Base-by-base conservation (phyloP, 2,113 vertebrate species). In the Copsychus sechellarum region DNA sequence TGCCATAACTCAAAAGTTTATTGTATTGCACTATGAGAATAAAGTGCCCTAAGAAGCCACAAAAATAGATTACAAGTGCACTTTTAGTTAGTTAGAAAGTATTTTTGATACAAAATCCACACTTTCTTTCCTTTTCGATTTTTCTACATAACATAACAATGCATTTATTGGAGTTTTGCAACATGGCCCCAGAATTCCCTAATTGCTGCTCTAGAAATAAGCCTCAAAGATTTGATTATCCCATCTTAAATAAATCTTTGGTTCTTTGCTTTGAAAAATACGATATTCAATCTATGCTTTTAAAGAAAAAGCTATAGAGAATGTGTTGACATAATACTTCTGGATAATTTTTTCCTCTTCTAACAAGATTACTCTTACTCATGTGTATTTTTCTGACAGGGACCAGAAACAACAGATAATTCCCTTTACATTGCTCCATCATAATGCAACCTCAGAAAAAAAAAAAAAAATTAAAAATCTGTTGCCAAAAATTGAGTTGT, bases 401-500 rank as follows among this genome's bases (percentile, higher is more conserved):
- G 83, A 88, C 38, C 77, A 96, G 48, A 96, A 90, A 88, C 24
- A 96, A 47, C 5, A 51, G 93, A 65, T 20, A 71, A 56, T 29
- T 74, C 48, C 50, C 42, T 81, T 86, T 65, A 61, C 15, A 85
- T 62, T 50, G 5, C 20, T 86, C n/a, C 50, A 90, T 79, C 64
- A 81, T 51, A 88, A 80, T 4, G 17, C 62, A 96, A 16, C 54
- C 47, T 87, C 83, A 88, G 71, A 86, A 93, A 92, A 80, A 97
- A 87, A 40, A 40, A 96, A 71, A 83, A 83, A 91, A 90, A 88
- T 91, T 33, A 84, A 90, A 95, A 70, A 61, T 81, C 66, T 72
- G 18, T 65, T 97, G 80, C 53, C 81, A 94, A 88, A 94, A 81
- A 94, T 81, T 94, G 51, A 82, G 31, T 88, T 92, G 86, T 79